Evolutionary conservation across 2,113 vertebrate species (phyloP).

Genomic region (Phyllostomus discolor): DNA sequence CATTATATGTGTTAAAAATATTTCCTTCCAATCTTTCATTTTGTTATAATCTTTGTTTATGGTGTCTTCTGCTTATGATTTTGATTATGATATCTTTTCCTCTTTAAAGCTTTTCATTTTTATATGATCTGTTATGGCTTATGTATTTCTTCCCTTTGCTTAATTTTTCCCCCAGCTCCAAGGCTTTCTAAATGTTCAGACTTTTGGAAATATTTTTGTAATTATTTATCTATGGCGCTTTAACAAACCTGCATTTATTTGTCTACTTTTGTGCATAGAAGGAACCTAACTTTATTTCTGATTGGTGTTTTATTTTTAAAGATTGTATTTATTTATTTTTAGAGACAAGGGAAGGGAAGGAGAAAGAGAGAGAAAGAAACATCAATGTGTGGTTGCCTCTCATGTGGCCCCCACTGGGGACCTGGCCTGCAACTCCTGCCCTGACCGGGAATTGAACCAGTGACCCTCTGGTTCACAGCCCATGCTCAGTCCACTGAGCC

Average conservation of each 20-base stretch:
- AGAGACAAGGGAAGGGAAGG: too few relatives aligned
- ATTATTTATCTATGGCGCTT: neutral
- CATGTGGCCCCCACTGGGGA: too few relatives aligned
- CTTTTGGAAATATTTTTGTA: neutral
- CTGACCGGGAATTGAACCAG: too few relatives aligned
- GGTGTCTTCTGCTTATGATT: neutral
- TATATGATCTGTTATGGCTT: neutral
- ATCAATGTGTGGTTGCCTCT: too few relatives aligned
- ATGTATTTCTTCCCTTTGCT: neutral
- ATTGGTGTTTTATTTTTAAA: neutral
- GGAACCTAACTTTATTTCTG: slow-evolving; percentile 13
- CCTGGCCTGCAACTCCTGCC: too few relatives aligned
- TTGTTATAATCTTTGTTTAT: neutral
- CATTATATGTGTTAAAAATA: neutral
- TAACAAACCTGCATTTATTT: neutral
- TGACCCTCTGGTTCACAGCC: too few relatives aligned
- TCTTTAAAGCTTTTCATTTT: slow-evolving; percentile 8
- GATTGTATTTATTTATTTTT: too few relatives aligned
- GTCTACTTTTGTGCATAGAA: neutral
- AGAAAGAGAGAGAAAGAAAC: too few relatives aligned
- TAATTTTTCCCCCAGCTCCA: neutral
- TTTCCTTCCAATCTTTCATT: neutral
- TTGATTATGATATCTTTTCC: neutral
- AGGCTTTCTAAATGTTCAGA: neutral
- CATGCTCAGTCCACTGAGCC: too few relatives aligned